Base-by-base conservation (phyloP, 1,140 invertebrate genomes). In the Bombyx mandarina region DNA sequence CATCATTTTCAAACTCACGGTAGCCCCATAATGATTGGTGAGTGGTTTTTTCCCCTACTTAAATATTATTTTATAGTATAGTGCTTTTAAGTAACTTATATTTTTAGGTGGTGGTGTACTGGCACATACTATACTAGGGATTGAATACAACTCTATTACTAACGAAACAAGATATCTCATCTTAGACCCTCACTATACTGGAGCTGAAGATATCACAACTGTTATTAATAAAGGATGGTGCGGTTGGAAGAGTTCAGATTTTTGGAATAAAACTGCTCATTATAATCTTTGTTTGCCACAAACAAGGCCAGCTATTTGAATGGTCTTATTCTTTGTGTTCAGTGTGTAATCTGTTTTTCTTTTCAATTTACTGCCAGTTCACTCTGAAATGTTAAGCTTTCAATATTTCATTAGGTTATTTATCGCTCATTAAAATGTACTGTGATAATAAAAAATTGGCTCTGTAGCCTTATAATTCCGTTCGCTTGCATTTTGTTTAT, bases 11-110 rank as follows among this genome's bases (percentile, higher is more conserved):
- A 94, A 65, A 94, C 90, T 46, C 93, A 99, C 75, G 98, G 98
- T 54, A 97, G 96, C 48, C 98, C 99, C 8, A 91, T 99, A 59
- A 99, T 99, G 99, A 99, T 99, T 71, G 97, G 95, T 95, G 88
- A 89, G 76, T 49, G 48, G 10, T 42, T 42, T n/a, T 35, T 55
- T 22, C 46, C 44, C n/a, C 6, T 55, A 22, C 4, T 18, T 26
- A 8, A n/a, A 35, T 35, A 35, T 35, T 35, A 35, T 35, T 3
- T 35, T 53, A 12, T 53, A 43, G 43, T 54, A 12, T 54, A 54
- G 12, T 54, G 6, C n/a, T n/a, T 54, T 54, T 45, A n/a, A 47
- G 5, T 51, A 6, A 22, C 12, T 6, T 18, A 18, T 22, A 9
- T 61, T 8, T 18, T 75, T 82, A 96, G 96, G 98, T 73, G 99